phyloP scores from a whole-genome alignment of 2,888 invertebrate species.

The Parnassius apollo region DNA sequence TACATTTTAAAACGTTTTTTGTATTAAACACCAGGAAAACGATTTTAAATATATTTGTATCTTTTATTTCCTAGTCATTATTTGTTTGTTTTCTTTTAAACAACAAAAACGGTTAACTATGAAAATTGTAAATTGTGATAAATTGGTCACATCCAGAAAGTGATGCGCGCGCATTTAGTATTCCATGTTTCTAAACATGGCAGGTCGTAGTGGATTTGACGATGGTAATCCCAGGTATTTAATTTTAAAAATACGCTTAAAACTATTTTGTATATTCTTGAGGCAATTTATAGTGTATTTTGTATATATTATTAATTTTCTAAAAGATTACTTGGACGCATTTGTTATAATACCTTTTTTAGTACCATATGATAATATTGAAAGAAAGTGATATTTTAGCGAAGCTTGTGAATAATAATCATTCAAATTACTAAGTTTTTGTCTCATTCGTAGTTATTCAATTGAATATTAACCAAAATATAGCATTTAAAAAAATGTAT shows the following conservation, averaged over 20 bases:
- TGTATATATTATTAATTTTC: slow-evolving; percentile 7
- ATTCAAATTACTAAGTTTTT: slow-evolving; percentile 37
- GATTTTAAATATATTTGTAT: no score
- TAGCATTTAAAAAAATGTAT: slow-evolving; percentile 43
- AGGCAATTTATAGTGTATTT: slow-evolving; percentile 36
- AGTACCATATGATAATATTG: slow-evolving; percentile 67
- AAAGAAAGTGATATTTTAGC: slow-evolving; percentile 62
- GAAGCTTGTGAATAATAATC: slow-evolving; percentile 43
- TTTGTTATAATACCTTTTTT: slow-evolving; percentile 41
- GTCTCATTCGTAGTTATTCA: slow-evolving; percentile 28
- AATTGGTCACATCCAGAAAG: slow-evolving; percentile 35
- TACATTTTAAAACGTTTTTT: no score
- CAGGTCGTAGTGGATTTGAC: slow-evolving; percentile 93
- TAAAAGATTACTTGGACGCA: slow-evolving; percentile 1
- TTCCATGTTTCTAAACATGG: slow-evolving; percentile 89
- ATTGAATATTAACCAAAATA: slow-evolving; percentile 5
- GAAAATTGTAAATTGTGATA: background rate
- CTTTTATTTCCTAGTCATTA: no score
- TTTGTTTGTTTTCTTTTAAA: no score
- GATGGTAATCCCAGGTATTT: slow-evolving; percentile 88
- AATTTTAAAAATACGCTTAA: slow-evolving; percentile 43
- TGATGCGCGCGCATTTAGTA: slow-evolving; percentile 71
- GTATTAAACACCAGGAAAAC: no score
- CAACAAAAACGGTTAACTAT: background rate
- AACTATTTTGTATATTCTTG: slow-evolving; percentile 23